Base-by-base conservation (phyloP, 2,113 vertebrate species). In the Tetrao urogallus region DNA sequence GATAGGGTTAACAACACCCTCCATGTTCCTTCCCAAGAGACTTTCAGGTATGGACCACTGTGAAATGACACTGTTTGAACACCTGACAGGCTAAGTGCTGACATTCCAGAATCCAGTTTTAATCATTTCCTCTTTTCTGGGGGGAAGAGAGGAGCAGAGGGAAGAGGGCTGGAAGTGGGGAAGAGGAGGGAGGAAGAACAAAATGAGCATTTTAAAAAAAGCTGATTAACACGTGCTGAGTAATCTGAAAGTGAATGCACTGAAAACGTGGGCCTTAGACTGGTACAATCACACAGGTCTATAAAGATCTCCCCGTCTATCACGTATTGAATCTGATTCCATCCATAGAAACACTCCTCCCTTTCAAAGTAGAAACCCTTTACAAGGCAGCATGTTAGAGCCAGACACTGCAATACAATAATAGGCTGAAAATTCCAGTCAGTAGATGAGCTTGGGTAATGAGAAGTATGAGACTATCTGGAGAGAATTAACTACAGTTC, bases 31-130 rank as follows among this genome's bases (percentile, higher is more conserved):
- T 54, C n/a, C 43, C 66, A 65, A 72, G 36, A 84, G 24, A 77
- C 42, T 70, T 83, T 20, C 20, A 84, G 36, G 60, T 38, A 91
- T 28, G 28, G 42, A 93, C 20, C 13, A 48, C 32, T 81, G 36
- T 57, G 69, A 92, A 93, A 88, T 16, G 16, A 81, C n/a, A 65
- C 38, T 58, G 32, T 82, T 78, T 85, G 72, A 91, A 93, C 30
- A 86, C 25, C 20, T 80, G 63, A 80, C 3, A 48, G 70, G 30
- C 34, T 58, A 92, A 78, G 28, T 69, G 42, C 47, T 48, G 43
- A 82, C 36, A 80, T 92, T 90, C 78, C 66, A 90, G 88, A 94
- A 85, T 69, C 40, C 42, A 85, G 20, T 89, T 96, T 91, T 79
- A 93, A 86, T 71, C 14, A 61, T 38, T 82, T 16, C 18, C 32